Evolutionary conservation across 2,797 vertebrate species (phyloP).

Genomic region (Enteromius radiatus): DNA sequence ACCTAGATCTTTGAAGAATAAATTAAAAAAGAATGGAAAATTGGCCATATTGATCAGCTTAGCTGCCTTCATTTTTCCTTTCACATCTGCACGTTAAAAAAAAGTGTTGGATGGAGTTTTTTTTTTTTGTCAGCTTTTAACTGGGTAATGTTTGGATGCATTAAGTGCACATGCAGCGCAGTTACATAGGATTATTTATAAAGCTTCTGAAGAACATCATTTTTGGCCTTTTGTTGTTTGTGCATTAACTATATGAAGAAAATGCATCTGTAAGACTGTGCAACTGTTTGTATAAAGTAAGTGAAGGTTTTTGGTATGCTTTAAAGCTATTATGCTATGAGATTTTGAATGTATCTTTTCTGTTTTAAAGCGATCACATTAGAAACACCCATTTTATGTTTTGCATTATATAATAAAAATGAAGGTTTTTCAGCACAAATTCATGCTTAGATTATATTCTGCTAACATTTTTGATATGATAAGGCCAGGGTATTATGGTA

Average conservation of each 20-base stretch:
- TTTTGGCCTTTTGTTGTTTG: slow-evolving; percentile 49
- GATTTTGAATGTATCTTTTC: slow-evolving; percentile 51
- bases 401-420: slow-evolving; percentile 16
- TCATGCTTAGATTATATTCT: slow-evolving; percentile 26
- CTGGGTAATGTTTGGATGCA: slow-evolving; percentile 28
- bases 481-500: slow-evolving; percentile 22
- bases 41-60: neutral
- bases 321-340: slow-evolving; percentile 12
- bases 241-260: slow-evolving; percentile 51
- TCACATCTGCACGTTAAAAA: slow-evolving; percentile 28
- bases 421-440: slow-evolving; percentile 37
- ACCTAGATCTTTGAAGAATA: neutral
- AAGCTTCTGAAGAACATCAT: slow-evolving; percentile 54
- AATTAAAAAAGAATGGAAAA: neutral
- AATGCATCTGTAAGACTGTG: slow-evolving; percentile 27
- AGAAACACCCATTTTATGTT: neutral
- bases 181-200: slow-evolving; percentile 46
- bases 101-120: slow-evolving; percentile 10
- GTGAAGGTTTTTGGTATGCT: slow-evolving; percentile 54
- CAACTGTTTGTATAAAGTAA: slow-evolving; percentile 58
- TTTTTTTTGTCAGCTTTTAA: slow-evolving; percentile 10
- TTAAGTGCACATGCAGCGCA: slow-evolving; percentile 27
- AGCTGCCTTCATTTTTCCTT: slow-evolving; percentile 24
- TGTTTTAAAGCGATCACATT: slow-evolving; percentile 21
- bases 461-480: slow-evolving; percentile 28